Evolutionary conservation across 2,797 vertebrate genomes (phyloP).

Genomic region (Manis javanica): DNA sequence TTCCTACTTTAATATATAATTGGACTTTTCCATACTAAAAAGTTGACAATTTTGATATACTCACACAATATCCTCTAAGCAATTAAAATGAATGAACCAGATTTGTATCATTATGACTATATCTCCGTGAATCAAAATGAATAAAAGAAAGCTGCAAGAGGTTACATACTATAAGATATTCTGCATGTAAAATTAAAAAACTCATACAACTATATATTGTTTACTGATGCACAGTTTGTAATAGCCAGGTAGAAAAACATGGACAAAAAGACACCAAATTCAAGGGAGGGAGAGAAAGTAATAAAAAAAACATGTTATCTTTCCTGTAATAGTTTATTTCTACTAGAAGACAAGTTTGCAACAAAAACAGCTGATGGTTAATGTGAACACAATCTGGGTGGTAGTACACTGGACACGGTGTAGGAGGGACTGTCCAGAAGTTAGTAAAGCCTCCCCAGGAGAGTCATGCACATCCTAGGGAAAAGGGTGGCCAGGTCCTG

Average conservation of each 20-base stretch:
- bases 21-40: neutral
- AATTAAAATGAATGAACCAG: neutral
- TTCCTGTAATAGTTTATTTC: neutral
- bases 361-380: neutral
- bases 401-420: neutral
- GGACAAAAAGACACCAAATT: neutral
- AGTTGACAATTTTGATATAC: neutral
- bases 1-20: neutral
- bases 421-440: neutral
- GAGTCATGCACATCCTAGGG: no score
- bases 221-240: neutral
- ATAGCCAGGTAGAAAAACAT: neutral
- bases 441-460: neutral
- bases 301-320: neutral
- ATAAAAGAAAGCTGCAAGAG: neutral
- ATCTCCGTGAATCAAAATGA: neutral
- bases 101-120: neutral
- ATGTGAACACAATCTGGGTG: neutral
- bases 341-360: neutral
- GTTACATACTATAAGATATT: neutral
- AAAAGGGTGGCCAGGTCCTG: no score
- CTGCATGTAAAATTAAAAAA: neutral
- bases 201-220: neutral
- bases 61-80: neutral
- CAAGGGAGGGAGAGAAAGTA: neutral